These are phyloP conservation scores for Oscheius sp. DNA, from an alignment of 2,888 invertebrate species.

Conservation along the genomic window DNA sequence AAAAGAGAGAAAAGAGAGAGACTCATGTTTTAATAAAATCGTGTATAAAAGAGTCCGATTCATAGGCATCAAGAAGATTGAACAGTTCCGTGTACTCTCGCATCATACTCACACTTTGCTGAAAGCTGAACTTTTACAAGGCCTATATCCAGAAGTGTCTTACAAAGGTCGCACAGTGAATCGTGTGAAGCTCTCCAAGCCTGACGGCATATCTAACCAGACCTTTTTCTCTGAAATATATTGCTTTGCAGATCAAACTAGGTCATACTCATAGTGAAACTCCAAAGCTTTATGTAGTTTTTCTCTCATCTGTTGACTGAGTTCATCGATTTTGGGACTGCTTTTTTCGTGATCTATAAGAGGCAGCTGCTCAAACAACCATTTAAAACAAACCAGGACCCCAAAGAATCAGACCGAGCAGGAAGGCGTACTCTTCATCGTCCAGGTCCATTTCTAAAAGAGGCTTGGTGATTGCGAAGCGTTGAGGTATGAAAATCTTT, in stretches of 20 bases:
- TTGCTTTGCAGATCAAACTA: background rate
- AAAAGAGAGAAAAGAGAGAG: background rate
- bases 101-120: constrained; percentile 15
- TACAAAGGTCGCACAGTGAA: constrained; percentile 9
- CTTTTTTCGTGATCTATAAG: constrained; percentile 11
- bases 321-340: constrained; percentile 1
- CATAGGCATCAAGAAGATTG: constrained; percentile 20
- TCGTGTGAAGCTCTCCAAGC: constrained; percentile 15
- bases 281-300: constrained; percentile 2
- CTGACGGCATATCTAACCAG: background rate
- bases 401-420: constrained; percentile 9
- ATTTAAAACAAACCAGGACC: background rate
- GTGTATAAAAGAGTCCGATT: constrained; percentile 25
- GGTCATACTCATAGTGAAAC: background rate
- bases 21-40: constrained; percentile 18
- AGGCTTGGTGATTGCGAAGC: background rate
- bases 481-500: constrained; percentile 1
- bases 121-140: background rate
- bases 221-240: background rate
- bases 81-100: constrained; percentile 23
- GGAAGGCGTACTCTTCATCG: constrained; percentile 15
- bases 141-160: background rate
- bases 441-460: background rate
- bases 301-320: constrained; percentile 9
- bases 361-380: background rate